Percentiles rank a stretch among this genome's conserved stretches.
phyloP scores from a whole-genome alignment of 2,888 invertebrate genomes.

The Epsilonema sp. region DNA sequence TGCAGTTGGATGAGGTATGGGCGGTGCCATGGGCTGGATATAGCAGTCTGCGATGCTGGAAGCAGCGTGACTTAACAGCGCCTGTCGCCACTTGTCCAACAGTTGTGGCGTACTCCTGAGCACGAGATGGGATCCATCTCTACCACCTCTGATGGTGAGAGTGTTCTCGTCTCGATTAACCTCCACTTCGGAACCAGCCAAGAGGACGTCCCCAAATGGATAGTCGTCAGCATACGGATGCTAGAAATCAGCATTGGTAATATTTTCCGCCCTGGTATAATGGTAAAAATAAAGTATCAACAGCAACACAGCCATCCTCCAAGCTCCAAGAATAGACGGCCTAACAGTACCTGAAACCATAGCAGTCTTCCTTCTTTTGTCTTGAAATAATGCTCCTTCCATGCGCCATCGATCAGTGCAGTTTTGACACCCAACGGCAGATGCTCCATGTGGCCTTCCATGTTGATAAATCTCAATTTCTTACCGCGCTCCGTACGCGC shows the following conservation, averaged over 20 bases:
- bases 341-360: slow-evolving; percentile 35
- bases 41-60: slow-evolving; percentile 35
- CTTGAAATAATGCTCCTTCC: slow-evolving; percentile 40
- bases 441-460: slow-evolving; percentile 40
- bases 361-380: slow-evolving; percentile 38
- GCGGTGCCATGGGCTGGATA: slow-evolving; percentile 33
- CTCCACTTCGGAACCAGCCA: slow-evolving; percentile 20
- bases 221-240: slow-evolving; percentile 23
- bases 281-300: no score
- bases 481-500: slow-evolving; percentile 21
- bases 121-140: slow-evolving; percentile 13
- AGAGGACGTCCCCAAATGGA: slow-evolving; percentile 20
- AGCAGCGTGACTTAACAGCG: slow-evolving; percentile 36
- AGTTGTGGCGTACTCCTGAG: slow-evolving; percentile 17
- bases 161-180: slow-evolving; percentile 21
- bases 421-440: slow-evolving; percentile 37
- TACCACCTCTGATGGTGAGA: slow-evolving; percentile 17
- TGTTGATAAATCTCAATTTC: slow-evolving; percentile 29
- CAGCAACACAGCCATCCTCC: no score
- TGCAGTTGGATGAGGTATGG: slow-evolving; percentile 21
- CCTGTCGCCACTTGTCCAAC: slow-evolving; percentile 35
- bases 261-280: not conserved
- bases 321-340: no score
- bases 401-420: slow-evolving; percentile 40
- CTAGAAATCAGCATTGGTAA: no score